A percentile compares a stretch with the other conserved stretches of the same genome.
Conservation (phyloP, 1,140 invertebrate genomes). For the Trypoxylus dichotomus region DNA sequence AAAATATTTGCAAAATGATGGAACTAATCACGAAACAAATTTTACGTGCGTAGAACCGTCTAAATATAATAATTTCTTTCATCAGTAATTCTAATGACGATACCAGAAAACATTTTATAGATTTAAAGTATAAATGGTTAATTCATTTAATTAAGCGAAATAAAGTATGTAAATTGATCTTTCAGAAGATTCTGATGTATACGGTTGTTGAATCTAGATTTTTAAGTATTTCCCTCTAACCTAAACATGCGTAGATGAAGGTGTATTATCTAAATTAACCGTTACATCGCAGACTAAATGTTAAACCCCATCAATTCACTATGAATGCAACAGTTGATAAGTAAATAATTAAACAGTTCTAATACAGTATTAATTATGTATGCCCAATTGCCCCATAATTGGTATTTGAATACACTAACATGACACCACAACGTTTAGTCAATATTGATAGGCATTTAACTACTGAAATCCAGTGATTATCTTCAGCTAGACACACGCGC, state of each 20-base stretch:
- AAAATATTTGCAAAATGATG: no score
- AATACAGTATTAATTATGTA: slow-evolving; percentile 52
- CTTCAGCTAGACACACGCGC: background rate
- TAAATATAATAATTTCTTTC: no score
- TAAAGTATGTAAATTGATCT: no score
- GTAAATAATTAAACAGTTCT: slow-evolving; percentile 50
- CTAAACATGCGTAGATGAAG: no score
- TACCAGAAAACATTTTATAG: no score
- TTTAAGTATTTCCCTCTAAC: background rate
- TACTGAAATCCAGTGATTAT: slow-evolving; percentile 22
- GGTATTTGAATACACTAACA: slow-evolving; percentile 49
- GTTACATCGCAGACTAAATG: background rate
- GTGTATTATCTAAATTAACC: background rate
- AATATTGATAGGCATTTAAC: slow-evolving; percentile 43
- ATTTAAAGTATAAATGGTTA: no score
- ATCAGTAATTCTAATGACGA: no score
- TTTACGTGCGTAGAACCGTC: no score
- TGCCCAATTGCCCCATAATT: slow-evolving; percentile 52
- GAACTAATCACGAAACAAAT: no score
- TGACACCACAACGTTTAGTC: slow-evolving; percentile 46
- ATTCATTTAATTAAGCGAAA: no score
- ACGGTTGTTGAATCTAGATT: no score
- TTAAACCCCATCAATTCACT: slow-evolving; percentile 7
- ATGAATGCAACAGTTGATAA: slow-evolving; percentile 49
- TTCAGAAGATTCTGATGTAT: no score